Base-by-base conservation (phyloP, 1,140 invertebrate genomes). In the Papilio aristodemus region DNA sequence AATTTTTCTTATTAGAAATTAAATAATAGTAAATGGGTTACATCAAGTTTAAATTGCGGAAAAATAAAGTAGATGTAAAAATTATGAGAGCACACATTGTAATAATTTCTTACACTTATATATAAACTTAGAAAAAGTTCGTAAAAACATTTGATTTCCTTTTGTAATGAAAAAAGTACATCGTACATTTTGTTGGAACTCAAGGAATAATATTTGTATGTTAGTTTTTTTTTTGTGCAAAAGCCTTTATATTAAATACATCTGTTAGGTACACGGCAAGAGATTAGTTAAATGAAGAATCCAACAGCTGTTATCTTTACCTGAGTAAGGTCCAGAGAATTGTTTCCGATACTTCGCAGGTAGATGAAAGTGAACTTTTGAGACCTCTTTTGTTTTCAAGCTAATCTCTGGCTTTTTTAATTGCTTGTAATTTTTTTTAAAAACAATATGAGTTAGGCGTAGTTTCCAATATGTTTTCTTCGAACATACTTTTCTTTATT, bases 311-410 rank as follows among this genome's bases (percentile, higher is more conserved):
- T 62, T 62, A 19, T 19, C 14, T 62, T 19, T 62, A 62, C 59
- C 32, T 62, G 36, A 36, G 27, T 36, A 17, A 59, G 27, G n/a
- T 36, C 36, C n/a, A 59, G 38, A 9, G 27, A 11, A 62, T 60
- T 62, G 59, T 62, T 62, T 60, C 38, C 22, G 58, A 37, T 14
- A 62, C 59, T 38, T 38, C 36, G 32, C 59, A 62, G 59, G 59
- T 62, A 62, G 27, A 46, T 46, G 43, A 54, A 54, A 25, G 46
- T 54, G 46, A 54, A 17, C 19, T 54, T 54, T 54, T 54, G 10
- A 54, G 10, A 54, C 10, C 4, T 54, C 46, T 22, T 54, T 54
- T 25, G 11, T 25, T 22, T 22, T 22, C 22, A 54, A 54, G 9
- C 46, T 22, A 54, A 54, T 22, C 46, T 4, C 0, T 4, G 10